Evolutionary conservation across 2,888 invertebrate genomes (phyloP).

Genomic region (Eledone cirrhosa): DNA sequence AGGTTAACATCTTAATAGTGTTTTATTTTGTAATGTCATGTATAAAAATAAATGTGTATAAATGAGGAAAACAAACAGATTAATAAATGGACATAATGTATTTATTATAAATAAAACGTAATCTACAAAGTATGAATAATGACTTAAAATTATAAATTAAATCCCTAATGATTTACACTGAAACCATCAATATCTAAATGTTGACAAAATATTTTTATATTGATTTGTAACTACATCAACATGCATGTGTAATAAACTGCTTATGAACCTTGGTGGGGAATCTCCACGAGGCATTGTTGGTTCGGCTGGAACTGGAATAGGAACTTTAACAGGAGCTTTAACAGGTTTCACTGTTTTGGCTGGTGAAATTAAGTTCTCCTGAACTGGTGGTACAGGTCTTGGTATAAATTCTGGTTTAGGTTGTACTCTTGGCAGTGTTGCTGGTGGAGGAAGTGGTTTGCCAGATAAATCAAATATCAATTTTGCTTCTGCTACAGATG

Average conservation of each 20-base stretch:
- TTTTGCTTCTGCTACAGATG: conserved; percentile 50
- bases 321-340: not conserved
- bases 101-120: conserved; percentile 25
- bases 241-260: conserved; percentile 29
- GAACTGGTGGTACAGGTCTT: conserved; percentile 21
- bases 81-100: not conserved
- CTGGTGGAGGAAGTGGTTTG: conserved; percentile 36
- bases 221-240: conserved; percentile 23
- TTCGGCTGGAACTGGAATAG: conserved; percentile 3
- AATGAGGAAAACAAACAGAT: conserved; percentile 24
- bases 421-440: conserved; percentile 35
- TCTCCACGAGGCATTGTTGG: conserved; percentile 17
- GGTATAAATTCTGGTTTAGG: conserved; percentile 10
- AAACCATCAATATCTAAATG: not conserved
- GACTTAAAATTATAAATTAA: conserved; percentile 10
- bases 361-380: conserved; percentile 27
- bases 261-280: conserved; percentile 30
- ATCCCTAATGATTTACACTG: not conserved
- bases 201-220: conserved; percentile 25
- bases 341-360: conserved; percentile 14
- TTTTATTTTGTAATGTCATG: not conserved
- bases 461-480: conserved; percentile 43
- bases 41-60: not conserved
- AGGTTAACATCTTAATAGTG: not conserved
- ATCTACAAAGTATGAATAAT: conserved; percentile 24